phyloP scores from a whole-genome alignment of 2,113 vertebrate species.

The Nerophis ophidion region DNA sequence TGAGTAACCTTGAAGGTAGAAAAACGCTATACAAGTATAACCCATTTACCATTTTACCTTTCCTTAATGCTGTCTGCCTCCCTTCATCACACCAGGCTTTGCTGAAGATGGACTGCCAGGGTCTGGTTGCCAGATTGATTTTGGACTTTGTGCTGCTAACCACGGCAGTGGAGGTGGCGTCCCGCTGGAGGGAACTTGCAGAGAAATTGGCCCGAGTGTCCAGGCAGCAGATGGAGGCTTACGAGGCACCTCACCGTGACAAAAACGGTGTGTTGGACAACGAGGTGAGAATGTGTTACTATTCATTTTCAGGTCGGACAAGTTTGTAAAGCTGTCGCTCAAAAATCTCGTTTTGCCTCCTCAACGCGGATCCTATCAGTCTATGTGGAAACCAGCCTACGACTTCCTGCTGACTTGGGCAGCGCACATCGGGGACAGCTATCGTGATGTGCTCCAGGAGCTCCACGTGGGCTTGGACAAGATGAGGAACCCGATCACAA shows the following conservation, averaged over 20 bases:
- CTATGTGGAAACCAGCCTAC: conserved; percentile 97
- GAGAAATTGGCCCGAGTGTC: conserved; percentile 90
- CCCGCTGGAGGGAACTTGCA: conserved; percentile 93
- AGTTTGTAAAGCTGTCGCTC: too few relatives aligned
- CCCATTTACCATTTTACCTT: too few relatives aligned
- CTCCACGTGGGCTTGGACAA: conserved; percentile 88
- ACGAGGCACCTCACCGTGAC: conserved; percentile 90
- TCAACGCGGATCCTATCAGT: conserved; percentile 59
- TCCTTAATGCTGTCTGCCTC: not conserved
- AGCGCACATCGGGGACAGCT: conserved; percentile 91
- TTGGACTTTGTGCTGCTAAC: conserved; percentile 93
- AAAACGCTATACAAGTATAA: too few relatives aligned
- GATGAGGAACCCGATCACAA: conserved; percentile 96
- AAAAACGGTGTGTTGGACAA: conserved; percentile 81
- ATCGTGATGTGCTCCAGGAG: conserved; percentile 93
- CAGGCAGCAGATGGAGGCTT: conserved; percentile 93
- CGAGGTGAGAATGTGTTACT: conserved; percentile 72
- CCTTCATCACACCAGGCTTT: conserved; percentile 73
- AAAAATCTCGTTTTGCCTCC: not conserved
- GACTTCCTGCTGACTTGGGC: conserved; percentile 97
- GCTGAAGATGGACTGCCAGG: conserved; percentile 96
- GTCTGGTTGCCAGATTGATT: conserved; percentile 85
- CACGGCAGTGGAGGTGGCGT: conserved; percentile 91
- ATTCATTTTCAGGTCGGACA: not conserved
- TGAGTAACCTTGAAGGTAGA: too few relatives aligned